These are phyloP conservation scores for Laterallus jamaicensis DNA, from an alignment of 2,113 vertebrate genomes.

Conservation along the genomic window DNA sequence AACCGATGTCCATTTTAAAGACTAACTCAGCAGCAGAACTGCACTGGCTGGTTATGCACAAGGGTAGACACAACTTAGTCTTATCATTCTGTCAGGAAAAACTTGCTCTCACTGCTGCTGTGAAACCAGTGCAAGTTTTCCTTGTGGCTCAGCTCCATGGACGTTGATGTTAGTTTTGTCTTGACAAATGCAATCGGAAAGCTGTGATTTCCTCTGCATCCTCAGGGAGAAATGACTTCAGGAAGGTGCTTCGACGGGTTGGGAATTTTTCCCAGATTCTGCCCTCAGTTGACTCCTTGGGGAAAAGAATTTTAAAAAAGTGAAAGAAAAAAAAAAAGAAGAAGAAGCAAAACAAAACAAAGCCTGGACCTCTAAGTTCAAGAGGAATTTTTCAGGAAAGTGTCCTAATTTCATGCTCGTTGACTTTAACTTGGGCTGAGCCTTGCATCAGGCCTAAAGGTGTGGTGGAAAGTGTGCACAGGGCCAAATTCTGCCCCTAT, in stretches of 20 bases:
- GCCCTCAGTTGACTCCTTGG: neutral
- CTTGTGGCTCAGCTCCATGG: neutral
- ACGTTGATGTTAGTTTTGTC: neutral
- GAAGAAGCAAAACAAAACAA: neutral
- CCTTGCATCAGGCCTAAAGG: neutral
- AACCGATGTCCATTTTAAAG: neutral
- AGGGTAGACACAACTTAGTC: neutral
- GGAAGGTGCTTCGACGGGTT: neutral
- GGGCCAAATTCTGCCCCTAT: neutral
- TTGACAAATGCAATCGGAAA: neutral
- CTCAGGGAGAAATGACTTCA: neutral
- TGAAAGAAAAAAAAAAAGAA: fast-evolving
- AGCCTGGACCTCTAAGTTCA: neutral
- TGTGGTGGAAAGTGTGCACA: neutral
- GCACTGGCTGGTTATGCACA: neutral
- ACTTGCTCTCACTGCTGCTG: neutral
- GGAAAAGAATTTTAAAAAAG: neutral
- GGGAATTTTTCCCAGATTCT: slow-evolving; percentile 21
- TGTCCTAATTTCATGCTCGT: neutral
- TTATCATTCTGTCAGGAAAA: neutral
- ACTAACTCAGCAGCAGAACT: neutral
- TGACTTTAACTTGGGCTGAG: neutral
- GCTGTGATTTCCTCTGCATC: neutral
- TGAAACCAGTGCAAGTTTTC: neutral
- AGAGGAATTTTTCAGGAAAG: neutral